These are phyloP conservation scores for Vimba vimba DNA, from an alignment of 2,113 vertebrate genomes.

Conservation along the genomic window DNA sequence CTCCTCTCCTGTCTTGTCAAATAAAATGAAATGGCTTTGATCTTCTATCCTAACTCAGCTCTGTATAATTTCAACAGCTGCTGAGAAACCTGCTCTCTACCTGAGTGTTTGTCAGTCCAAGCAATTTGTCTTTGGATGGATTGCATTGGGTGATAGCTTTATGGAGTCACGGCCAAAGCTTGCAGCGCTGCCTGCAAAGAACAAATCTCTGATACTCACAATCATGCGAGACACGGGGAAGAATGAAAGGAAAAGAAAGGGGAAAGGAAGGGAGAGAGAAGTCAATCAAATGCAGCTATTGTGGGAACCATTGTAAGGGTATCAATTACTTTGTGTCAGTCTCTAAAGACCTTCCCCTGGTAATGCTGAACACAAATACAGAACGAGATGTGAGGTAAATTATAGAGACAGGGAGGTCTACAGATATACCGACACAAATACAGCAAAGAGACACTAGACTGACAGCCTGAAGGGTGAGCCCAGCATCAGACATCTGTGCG, in stretches of 20 bases:
- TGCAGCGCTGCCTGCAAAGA: slow-evolving; percentile 42
- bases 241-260: slow-evolving; percentile 19
- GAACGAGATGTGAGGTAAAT: slow-evolving; percentile 31
- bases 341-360: slow-evolving; percentile 28
- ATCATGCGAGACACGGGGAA: slow-evolving; percentile 20
- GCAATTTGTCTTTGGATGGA: slow-evolving; percentile 53
- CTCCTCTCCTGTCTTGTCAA: slow-evolving; percentile 46
- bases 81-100: slow-evolving; percentile 46
- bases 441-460: slow-evolving; percentile 10
- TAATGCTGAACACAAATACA: slow-evolving; percentile 39
- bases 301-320: slow-evolving; percentile 37
- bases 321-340: slow-evolving; percentile 40
- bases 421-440: slow-evolving; percentile 19
- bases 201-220: slow-evolving; percentile 42
- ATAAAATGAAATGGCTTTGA: slow-evolving; percentile 50
- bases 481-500: slow-evolving; percentile 20
- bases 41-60: slow-evolving; percentile 38
- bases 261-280: slow-evolving; percentile 20
- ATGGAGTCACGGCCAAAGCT: slow-evolving; percentile 44
- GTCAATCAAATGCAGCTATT: slow-evolving; percentile 40
- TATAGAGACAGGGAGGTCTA: slow-evolving; percentile 8
- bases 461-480: neutral
- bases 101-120: slow-evolving; percentile 52
- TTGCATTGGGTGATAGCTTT: slow-evolving; percentile 42
- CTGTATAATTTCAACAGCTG: slow-evolving; percentile 50